phyloP scores from a whole-genome alignment of 1,140 invertebrate genomes.

The Hetaerina americana region DNA sequence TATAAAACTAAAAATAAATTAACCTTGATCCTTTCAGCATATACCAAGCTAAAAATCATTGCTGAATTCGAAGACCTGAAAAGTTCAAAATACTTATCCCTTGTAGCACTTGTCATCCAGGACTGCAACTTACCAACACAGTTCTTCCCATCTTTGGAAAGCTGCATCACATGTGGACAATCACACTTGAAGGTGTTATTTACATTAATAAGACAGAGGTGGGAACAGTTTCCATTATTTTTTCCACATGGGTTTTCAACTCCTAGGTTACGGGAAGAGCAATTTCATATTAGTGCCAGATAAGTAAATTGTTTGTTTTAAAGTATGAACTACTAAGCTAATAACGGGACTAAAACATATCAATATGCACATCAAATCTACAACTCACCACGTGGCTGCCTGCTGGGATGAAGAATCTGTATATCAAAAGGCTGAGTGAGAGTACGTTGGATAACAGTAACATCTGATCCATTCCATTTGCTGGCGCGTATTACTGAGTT shows the following conservation, averaged over 20 bases:
- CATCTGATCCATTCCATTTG: constrained; percentile 48
- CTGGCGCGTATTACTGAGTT: constrained; percentile 48
- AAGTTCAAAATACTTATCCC: too few species aligned
- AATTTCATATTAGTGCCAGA: too few species aligned
- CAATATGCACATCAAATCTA: too few species aligned
- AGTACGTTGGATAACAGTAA: constrained; percentile 41
- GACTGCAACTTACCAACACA: constrained; percentile 45
- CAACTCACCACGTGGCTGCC: constrained; percentile 39
- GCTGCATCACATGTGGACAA: constrained; percentile 65
- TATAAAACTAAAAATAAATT: too few species aligned
- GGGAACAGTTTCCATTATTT: constrained; percentile 47
- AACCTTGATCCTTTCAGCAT: too few species aligned
- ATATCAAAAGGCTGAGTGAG: constrained; percentile 54
- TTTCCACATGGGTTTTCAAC: constrained; percentile 37
- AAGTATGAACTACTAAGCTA: constrained; percentile 6
- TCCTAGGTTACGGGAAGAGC: too few species aligned
- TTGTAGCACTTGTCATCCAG: too few species aligned
- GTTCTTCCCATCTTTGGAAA: constrained; percentile 44
- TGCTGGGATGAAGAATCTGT: constrained; percentile 44
- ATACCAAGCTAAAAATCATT: too few species aligned
- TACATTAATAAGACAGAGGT: constrained; percentile 46
- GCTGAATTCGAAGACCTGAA: too few species aligned
- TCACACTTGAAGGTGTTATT: constrained; percentile 48
- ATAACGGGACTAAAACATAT: not conserved
- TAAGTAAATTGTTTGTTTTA: constrained; percentile 2